Conservation (phyloP, 2,797 vertebrate genomes). For the Coregonus suidteri region DNA sequence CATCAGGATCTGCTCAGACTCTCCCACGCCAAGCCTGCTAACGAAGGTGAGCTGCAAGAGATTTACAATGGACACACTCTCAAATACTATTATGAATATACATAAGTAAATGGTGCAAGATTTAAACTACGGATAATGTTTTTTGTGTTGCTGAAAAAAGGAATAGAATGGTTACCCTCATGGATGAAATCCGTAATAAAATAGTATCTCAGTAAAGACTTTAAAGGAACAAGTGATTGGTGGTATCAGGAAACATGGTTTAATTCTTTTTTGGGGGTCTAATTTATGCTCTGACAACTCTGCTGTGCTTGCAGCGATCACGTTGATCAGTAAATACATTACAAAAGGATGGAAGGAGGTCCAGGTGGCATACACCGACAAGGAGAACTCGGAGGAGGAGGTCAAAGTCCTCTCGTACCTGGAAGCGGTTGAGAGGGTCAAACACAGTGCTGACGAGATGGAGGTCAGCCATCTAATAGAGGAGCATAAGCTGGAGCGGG, state of each 20-base stretch:
- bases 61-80: slow-evolving; percentile 4
- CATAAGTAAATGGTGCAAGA: background rate
- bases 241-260: background rate
- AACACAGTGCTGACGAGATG: slow-evolving; percentile 85
- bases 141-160: background rate
- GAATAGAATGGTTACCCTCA: background rate
- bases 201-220: background rate
- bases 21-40: slow-evolving; percentile 90
- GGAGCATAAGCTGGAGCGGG: slow-evolving; percentile 85
- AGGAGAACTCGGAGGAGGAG: slow-evolving; percentile 83
- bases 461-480: slow-evolving; percentile 90
- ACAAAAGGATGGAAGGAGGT: slow-evolving; percentile 95
- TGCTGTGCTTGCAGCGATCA: slow-evolving; percentile 76
- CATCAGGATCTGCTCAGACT: slow-evolving; percentile 93
- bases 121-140: background rate
- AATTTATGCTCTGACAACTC: background rate
- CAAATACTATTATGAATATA: background rate
- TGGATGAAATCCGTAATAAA: background rate
- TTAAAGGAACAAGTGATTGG: background rate
- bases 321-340: slow-evolving; percentile 89
- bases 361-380: slow-evolving; percentile 78
- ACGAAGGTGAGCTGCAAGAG: slow-evolving; percentile 80
- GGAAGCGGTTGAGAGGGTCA: slow-evolving; percentile 90
- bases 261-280: background rate
- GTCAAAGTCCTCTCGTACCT: slow-evolving; percentile 85